Evolutionary conservation across 2,797 vertebrate species (phyloP).

Genomic region (Apogon talboti): DNA sequence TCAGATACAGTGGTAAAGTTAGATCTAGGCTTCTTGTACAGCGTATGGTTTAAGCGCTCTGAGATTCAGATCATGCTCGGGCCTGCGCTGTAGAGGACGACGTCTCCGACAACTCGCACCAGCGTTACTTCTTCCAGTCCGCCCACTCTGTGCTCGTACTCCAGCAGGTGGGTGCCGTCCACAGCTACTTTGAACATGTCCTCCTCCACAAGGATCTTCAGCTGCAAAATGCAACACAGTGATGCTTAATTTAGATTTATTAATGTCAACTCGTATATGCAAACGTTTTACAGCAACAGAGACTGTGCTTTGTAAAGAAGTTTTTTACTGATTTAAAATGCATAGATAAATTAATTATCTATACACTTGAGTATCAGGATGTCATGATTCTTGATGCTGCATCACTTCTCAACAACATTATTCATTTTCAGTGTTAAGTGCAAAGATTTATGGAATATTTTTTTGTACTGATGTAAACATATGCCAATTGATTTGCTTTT

Average conservation of each 20-base stretch:
- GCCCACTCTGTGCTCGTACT: conserved; percentile 88
- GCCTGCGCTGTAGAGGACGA: conserved; percentile 83
- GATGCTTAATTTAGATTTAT: no score
- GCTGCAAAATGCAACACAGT: conserved; percentile 69
- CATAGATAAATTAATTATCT: no score
- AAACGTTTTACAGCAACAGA: no score
- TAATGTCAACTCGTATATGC: neutral
- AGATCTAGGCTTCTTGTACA: conserved; percentile 20
- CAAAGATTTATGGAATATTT: no score
- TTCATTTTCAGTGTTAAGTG: no score
- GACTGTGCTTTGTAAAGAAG: no score
- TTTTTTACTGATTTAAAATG: no score
- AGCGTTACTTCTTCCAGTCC: conserved; percentile 85
- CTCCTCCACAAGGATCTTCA: conserved; percentile 90
- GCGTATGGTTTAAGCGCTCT: neutral
- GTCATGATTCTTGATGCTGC: no score
- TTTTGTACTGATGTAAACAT: no score
- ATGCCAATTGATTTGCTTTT: no score
- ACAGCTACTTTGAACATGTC: conserved; percentile 91
- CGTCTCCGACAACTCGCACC: conserved; percentile 86
- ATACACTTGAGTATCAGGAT: no score
- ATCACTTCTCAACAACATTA: no score
- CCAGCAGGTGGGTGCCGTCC: conserved; percentile 88
- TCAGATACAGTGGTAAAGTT: conserved; percentile 38
- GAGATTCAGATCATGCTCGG: conserved; percentile 84